Percentiles rank a stretch among this genome's conserved stretches.
phyloP scores from a whole-genome alignment of 1,140 invertebrate genomes.

The Ruditapes philippinarum region DNA sequence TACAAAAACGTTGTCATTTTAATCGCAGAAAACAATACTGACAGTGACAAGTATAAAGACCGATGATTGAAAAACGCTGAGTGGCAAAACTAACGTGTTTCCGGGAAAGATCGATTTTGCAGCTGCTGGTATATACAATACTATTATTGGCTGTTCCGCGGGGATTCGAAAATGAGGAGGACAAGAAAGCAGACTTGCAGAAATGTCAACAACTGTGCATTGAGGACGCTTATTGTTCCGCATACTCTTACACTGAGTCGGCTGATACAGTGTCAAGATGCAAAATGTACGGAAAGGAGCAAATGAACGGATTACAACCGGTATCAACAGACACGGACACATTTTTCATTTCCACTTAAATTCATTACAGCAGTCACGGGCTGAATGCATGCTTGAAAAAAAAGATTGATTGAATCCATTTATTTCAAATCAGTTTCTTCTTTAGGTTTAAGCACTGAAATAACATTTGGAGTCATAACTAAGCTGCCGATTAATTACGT shows the following conservation, averaged over 20 bases:
- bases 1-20: not conserved
- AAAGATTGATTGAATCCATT: no score
- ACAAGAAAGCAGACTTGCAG: not conserved
- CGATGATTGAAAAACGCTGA: not conserved
- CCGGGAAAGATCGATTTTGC: not conserved
- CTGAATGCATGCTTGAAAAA: no score
- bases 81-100: constrained; percentile 19
- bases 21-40: not conserved
- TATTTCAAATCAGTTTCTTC: no score
- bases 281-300: constrained; percentile 18
- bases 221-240: constrained; percentile 21
- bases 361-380: no score
- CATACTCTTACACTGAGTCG: not conserved
- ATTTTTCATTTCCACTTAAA: constrained; percentile 22
- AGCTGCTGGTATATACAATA: not conserved
- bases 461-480: no score
- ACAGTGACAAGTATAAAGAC: not conserved
- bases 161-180: not conserved
- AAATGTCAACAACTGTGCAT: constrained; percentile 12
- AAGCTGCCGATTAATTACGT: no score
- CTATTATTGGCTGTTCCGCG: not conserved
- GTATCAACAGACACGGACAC: not conserved
- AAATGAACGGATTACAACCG: not conserved
- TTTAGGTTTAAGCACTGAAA: no score
- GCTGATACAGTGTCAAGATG: not conserved